A percentile compares a stretch with the other conserved stretches of the same genome.
Conservation (phyloP, 2,113 vertebrate species). For the Calonectris borealis region DNA sequence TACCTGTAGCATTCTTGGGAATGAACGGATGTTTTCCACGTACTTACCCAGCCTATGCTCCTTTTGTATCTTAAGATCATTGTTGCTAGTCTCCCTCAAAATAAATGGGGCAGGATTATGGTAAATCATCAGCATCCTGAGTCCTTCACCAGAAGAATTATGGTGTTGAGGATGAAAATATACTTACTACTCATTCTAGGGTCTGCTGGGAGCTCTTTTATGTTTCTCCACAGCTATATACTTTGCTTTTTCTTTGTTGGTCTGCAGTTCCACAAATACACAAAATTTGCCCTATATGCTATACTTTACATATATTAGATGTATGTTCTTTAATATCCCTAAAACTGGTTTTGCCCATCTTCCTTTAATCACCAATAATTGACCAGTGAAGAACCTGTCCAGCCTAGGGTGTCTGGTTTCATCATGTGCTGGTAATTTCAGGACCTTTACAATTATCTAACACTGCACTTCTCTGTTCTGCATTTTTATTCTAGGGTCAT, state of each 20-base stretch:
- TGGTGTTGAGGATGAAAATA: background rate
- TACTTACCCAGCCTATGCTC: background rate
- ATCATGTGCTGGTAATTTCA: background rate
- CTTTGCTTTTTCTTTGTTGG: background rate
- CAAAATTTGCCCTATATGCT: background rate
- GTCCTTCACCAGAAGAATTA: background rate
- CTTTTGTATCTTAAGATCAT: background rate
- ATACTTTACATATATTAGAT: background rate
- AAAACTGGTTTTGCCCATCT: background rate
- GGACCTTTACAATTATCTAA: background rate
- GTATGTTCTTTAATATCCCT: background rate
- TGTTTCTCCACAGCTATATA: background rate
- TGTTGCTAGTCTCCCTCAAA: background rate
- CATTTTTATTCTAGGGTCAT: background rate
- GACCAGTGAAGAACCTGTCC: background rate
- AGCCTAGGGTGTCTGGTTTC: background rate
- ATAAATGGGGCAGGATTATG: background rate
- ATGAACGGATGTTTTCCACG: background rate
- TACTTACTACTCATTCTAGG: background rate
- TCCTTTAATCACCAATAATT: background rate
- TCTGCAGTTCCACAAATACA: background rate
- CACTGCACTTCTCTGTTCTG: background rate
- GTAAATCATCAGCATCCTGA: background rate
- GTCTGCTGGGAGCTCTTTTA: background rate
- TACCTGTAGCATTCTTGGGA: background rate